Conservation (phyloP, 2,797 vertebrate genomes). For the Catharus ustulatus region DNA sequence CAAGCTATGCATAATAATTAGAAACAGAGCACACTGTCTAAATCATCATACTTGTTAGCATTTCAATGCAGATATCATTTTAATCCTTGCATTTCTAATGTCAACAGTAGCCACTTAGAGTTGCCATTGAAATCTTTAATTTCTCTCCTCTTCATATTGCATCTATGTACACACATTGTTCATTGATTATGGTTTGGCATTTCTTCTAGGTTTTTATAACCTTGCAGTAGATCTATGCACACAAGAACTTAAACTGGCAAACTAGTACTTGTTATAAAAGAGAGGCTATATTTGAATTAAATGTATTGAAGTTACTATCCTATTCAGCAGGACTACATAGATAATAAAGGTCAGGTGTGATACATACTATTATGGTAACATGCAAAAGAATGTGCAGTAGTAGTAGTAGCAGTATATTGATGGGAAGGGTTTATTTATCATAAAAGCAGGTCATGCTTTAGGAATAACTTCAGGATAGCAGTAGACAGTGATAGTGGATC, state of each 20-base stretch:
- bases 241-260: neutral
- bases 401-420: neutral
- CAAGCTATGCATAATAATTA: constrained; percentile 71
- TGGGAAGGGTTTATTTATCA: neutral
- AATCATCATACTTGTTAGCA: constrained; percentile 56
- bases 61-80: constrained; percentile 65
- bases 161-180: neutral
- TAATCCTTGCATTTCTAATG: constrained; percentile 70
- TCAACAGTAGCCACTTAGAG: constrained; percentile 61
- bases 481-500: neutral
- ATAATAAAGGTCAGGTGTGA: constrained; percentile 37
- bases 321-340: constrained; percentile 15
- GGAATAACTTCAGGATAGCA: neutral
- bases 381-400: neutral
- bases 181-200: constrained; percentile 5
- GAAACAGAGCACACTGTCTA: constrained; percentile 44
- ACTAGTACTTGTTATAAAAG: neutral
- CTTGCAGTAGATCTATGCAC: neutral
- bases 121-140: constrained; percentile 46
- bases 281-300: constrained; percentile 12
- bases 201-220: constrained; percentile 1
- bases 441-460: constrained; percentile 5
- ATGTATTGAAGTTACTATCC: constrained; percentile 1
- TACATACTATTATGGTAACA: neutral
- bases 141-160: constrained; percentile 6